These are phyloP conservation scores for Abramis brama DNA, from an alignment of 2,113 vertebrate species.

Conservation along the genomic window DNA sequence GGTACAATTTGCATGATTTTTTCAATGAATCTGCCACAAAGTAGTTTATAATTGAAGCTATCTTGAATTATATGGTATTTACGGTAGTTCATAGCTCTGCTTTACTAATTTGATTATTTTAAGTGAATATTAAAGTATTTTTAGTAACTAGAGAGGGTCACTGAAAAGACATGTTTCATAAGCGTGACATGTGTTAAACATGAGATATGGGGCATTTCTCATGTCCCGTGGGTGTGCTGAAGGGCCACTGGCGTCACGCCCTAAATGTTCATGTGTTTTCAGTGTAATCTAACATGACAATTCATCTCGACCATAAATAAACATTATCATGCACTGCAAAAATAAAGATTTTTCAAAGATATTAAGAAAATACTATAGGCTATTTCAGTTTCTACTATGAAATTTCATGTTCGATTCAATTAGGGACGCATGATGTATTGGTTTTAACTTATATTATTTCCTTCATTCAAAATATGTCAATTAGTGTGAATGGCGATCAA, in stretches of 20 bases:
- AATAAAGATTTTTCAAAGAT: too few species aligned
- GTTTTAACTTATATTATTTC: neutral
- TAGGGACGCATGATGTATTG: neutral
- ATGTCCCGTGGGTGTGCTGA: slow-evolving; percentile 9
- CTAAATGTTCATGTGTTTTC: neutral
- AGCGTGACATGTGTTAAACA: slow-evolving; percentile 38
- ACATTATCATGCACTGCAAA: neutral
- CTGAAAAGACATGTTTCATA: slow-evolving; percentile 3
- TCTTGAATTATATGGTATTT: neutral
- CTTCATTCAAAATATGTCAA: neutral
- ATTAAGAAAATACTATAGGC: too few species aligned
- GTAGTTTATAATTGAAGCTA: neutral
- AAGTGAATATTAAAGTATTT: neutral
- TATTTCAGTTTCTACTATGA: too few species aligned
- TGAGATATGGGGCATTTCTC: slow-evolving; percentile 12
- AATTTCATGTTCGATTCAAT: too few species aligned
- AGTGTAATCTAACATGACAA: slow-evolving; percentile 8
- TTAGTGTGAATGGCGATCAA: too few species aligned
- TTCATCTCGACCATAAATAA: neutral
- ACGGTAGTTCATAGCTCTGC: neutral
- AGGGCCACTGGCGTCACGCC: slow-evolving; percentile 11
- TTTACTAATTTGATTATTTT: neutral
- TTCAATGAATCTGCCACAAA: neutral
- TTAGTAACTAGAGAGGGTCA: neutral
- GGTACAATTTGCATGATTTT: neutral